phyloP scores from a whole-genome alignment of 1,140 invertebrate species.

The Lerema accius region DNA sequence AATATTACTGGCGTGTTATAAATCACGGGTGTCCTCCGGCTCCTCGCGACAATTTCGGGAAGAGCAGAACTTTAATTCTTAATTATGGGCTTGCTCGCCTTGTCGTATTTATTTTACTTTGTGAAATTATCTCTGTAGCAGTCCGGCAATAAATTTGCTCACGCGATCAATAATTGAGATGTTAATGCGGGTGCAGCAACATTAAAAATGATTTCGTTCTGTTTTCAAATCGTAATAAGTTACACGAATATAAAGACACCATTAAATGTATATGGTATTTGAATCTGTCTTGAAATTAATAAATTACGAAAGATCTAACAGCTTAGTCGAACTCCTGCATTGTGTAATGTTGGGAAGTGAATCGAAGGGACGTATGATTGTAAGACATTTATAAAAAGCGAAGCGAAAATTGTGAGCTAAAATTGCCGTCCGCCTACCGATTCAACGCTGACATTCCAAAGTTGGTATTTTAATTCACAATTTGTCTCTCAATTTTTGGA shows the following conservation, averaged over 20 bases:
- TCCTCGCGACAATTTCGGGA: slow-evolving; percentile 57
- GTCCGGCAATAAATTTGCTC: slow-evolving; percentile 58
- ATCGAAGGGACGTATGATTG: background rate
- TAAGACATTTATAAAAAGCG: slow-evolving; percentile 1
- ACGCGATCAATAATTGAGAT: slow-evolving; percentile 66
- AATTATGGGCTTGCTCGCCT: slow-evolving; percentile 63
- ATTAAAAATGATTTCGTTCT: slow-evolving; percentile 24
- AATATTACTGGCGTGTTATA: slow-evolving; percentile 60
- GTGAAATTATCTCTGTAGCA: slow-evolving; percentile 51
- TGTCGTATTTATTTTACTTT: slow-evolving; percentile 67
- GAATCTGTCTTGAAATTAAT: no score
- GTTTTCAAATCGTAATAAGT: slow-evolving; percentile 26
- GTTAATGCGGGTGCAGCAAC: slow-evolving; percentile 41
- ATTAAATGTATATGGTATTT: no score
- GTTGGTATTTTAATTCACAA: slow-evolving; percentile 66
- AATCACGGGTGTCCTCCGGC: slow-evolving; percentile 54
- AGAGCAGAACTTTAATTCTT: slow-evolving; percentile 67
- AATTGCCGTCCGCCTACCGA: slow-evolving; percentile 34
- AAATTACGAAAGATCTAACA: no score
- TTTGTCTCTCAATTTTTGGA: slow-evolving; percentile 64
- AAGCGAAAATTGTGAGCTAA: slow-evolving; percentile 38
- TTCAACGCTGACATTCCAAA: slow-evolving; percentile 42
- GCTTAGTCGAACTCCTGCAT: no score
- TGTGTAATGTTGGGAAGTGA: background rate
- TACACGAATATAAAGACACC: no score